Evolutionary conservation across 2,797 vertebrate species (phyloP).

Genomic region (Dendrocincla fuliginosa): DNA sequence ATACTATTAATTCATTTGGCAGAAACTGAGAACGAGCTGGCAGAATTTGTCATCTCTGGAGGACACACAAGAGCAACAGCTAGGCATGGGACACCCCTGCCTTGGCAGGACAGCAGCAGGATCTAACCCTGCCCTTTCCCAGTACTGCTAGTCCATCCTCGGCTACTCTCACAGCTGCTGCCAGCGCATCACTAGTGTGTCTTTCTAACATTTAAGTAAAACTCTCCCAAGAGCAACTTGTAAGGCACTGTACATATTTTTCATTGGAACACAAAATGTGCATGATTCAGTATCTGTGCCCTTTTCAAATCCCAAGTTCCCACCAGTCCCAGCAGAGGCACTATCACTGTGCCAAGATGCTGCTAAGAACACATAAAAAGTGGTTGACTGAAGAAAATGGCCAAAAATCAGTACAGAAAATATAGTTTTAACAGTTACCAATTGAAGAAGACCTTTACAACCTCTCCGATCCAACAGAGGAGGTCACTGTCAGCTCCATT

Average conservation of each 20-base stretch:
- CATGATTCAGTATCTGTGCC: neutral
- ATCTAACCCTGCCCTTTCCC: neutral
- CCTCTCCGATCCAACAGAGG: neutral
- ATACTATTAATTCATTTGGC: neutral
- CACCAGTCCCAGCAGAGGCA: neutral
- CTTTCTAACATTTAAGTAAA: neutral
- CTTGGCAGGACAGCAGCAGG: neutral
- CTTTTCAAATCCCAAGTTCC: neutral
- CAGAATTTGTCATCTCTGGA: neutral
- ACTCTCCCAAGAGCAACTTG: neutral
- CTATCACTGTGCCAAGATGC: neutral
- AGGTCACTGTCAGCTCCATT: neutral
- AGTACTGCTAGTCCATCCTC: neutral
- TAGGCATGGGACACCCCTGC: neutral
- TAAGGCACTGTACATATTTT: neutral
- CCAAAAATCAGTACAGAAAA: neutral
- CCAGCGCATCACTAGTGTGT: neutral
- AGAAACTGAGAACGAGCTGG: neutral
- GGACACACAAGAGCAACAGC: neutral
- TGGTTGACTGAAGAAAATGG: neutral
- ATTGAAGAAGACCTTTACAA: neutral
- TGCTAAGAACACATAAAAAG: neutral
- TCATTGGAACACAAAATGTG: neutral
- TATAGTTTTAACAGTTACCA: neutral
- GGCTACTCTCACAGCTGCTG: neutral